Evolutionary conservation across 2,113 vertebrate species (phyloP).

Genomic region (Dipodomys spectabilis): DNA sequence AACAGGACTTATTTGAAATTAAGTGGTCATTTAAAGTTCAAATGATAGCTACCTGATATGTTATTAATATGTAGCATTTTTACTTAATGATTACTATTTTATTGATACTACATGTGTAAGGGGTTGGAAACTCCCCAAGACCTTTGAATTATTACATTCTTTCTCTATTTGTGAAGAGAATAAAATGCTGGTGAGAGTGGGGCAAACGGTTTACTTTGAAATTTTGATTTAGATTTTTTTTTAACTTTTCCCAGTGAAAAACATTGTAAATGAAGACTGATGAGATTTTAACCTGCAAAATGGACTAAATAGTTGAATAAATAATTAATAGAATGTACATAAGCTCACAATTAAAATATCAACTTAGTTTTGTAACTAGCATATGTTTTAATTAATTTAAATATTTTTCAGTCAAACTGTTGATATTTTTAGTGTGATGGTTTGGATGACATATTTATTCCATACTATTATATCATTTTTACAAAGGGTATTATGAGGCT

Average conservation of each 20-base stretch:
- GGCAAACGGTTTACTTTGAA: neutral
- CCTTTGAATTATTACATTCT: neutral
- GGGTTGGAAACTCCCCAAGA: neutral
- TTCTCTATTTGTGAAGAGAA: neutral
- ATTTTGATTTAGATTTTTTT: neutral
- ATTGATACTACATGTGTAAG: neutral
- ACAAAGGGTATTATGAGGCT: neutral
- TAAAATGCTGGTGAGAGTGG: neutral
- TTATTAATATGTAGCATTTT: neutral
- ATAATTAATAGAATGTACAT: neutral
- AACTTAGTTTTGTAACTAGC: neutral
- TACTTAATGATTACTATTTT: neutral
- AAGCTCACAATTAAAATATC: neutral
- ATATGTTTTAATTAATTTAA: neutral
- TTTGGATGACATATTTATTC: neutral
- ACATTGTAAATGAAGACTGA: neutral
- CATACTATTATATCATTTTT: neutral
- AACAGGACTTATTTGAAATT: neutral
- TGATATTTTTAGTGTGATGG: neutral
- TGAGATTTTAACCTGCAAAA: neutral
- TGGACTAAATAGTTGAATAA: conserved; percentile 9
- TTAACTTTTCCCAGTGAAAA: neutral
- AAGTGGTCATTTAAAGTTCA: neutral
- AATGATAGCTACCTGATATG: neutral
- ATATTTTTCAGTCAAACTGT: neutral